Evolutionary conservation across 2,797 vertebrate genomes (phyloP).

Genomic region (Pseudotriccus pelzelni): DNA sequence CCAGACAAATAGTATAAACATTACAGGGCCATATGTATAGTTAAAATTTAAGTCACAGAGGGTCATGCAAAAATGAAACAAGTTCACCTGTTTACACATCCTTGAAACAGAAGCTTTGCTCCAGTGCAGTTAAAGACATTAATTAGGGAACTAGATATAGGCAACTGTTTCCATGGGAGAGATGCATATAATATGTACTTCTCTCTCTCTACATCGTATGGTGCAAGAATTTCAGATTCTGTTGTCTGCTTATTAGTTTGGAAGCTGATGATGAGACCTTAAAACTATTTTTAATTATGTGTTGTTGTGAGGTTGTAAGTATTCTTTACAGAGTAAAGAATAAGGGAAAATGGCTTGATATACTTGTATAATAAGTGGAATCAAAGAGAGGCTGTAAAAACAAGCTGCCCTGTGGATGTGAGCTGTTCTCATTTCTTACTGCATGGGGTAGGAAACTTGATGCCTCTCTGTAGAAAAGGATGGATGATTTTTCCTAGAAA

Average conservation of each 20-base stretch:
- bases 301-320: not conserved
- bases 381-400: not conserved
- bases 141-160: not conserved
- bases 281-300: not conserved
- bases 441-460: not conserved
- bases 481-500: not conserved
- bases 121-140: not conserved
- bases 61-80: not conserved
- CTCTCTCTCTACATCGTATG: not conserved
- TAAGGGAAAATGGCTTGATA: not conserved
- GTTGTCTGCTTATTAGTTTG: not conserved
- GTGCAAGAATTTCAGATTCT: not conserved
- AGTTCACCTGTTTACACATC: not conserved
- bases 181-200: not conserved
- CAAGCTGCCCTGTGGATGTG: not conserved
- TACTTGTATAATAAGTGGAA: not conserved
- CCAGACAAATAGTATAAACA: not conserved
- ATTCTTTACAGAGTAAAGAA: not conserved
- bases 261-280: not conserved
- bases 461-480: not conserved
- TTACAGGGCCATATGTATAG: not conserved
- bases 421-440: not conserved
- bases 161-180: not conserved
- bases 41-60: not conserved
- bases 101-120: not conserved